Evolutionary conservation across 2,797 vertebrate genomes (phyloP), one percentile per base, ranked within the genome.

Genomic region (Galago senegalensis): DNA sequence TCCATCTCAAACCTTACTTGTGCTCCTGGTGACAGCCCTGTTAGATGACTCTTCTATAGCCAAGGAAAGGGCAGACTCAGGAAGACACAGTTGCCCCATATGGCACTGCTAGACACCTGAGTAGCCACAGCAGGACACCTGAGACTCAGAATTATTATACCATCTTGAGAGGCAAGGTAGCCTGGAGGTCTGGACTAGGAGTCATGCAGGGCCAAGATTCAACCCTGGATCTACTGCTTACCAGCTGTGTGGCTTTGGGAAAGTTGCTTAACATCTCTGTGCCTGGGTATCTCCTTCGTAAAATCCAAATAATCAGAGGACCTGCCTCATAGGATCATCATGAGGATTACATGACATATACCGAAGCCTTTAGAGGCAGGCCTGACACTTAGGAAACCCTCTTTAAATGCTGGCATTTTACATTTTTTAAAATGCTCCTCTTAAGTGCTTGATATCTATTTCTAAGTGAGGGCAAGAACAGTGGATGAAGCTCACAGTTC

Each of bases 221-320:
- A 84, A 81, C 40, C 29, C 85, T 23, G 4, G 27, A 27, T 92
- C n/a, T 63, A 12, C 61, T 29, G 34, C 67, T 60, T 14, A 37
- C 13, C 40, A 56, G n/a, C 53, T 46, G 1, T 83, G 43, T 72
- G 69, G 56, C 23, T 88, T 72, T 79, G 72, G 21, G 17, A 70
- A 83, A 65, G 60, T 70, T 80, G n/a, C 31, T 87, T 87, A 83
- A 72, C 60, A 29, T 81, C 46, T 85, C 88, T 89, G 53, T 31
- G 53, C 67, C 40, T 93, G 5, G 1, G 46, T 43, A 17, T 31
- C 10, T 12, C 31, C 23, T 90, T 34, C 49, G 8, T 65, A 73
- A 77, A 31, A 72, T 23, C 23, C 7, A 7, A 34, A 34, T 61
- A 63, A 34, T 94, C 89, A 80, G 61, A 85, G 29, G 20, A 37